Conservation (phyloP, 2,888 invertebrate genomes). For the Chelonus formosanus region DNA sequence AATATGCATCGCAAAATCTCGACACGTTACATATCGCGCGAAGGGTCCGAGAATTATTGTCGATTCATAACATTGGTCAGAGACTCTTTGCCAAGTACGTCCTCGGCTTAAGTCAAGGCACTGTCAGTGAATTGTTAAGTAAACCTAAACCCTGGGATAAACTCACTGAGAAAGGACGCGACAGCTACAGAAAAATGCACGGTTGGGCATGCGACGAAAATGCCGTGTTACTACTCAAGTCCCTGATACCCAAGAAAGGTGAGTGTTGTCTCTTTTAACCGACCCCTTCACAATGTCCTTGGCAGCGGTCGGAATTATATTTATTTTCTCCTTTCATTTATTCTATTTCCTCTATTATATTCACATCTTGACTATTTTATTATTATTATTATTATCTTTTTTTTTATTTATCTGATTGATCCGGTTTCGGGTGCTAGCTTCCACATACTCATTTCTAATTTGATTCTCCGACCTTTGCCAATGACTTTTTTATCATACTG, state of each 20-base stretch:
- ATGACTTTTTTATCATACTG: slow-evolving; percentile 1
- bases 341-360: too few relatives aligned
- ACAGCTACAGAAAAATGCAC: slow-evolving; percentile 99
- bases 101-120: slow-evolving; percentile 95
- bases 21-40: slow-evolving; percentile 96
- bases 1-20: slow-evolving; percentile 90
- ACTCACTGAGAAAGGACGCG: slow-evolving; percentile 98
- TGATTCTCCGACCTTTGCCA: too few relatives aligned
- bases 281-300: slow-evolving; percentile 20
- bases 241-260: slow-evolving; percentile 98
- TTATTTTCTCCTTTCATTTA: not conserved
- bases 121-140: slow-evolving; percentile 96
- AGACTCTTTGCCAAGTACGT: slow-evolving; percentile 98
- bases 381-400: not conserved
- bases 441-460: slow-evolving; percentile 4
- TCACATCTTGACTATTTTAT: not conserved
- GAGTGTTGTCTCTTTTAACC: slow-evolving; percentile 63
- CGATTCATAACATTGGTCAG: slow-evolving; percentile 98
- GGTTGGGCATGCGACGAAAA: slow-evolving; percentile 99
- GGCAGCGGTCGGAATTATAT: slow-evolving; percentile 21
- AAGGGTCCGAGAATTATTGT: slow-evolving; percentile 90
- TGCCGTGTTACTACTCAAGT: slow-evolving; percentile 96
- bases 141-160: slow-evolving; percentile 99
- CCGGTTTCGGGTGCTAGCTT: too few relatives aligned
- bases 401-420: not conserved